phyloP scores from a whole-genome alignment of 2,797 vertebrate species.

The Nyctibius grandis region DNA sequence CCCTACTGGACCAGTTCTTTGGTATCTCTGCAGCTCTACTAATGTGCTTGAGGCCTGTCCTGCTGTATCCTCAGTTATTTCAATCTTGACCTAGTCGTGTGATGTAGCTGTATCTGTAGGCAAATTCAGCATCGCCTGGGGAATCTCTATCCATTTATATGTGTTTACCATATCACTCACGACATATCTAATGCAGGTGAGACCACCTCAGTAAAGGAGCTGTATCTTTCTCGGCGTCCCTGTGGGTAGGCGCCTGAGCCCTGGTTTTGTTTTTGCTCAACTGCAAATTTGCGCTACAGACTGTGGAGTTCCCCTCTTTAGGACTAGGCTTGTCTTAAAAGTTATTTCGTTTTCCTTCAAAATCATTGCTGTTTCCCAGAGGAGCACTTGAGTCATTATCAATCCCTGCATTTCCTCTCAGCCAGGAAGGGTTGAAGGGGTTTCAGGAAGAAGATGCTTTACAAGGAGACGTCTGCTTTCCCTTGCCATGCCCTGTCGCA shows the following conservation, averaged over 20 bases:
- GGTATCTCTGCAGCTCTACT: not conserved
- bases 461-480: not conserved
- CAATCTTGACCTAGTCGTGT: not conserved
- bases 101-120: not conserved
- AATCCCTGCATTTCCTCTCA: slow-evolving; percentile 39
- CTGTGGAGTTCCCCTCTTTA: not conserved
- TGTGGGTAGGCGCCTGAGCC: fast-evolving
- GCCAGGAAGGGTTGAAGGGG: slow-evolving; percentile 38
- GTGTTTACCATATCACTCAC: not conserved
- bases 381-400: slow-evolving; percentile 37
- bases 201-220: not conserved
- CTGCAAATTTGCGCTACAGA: not conserved
- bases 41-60: not conserved
- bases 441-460: slow-evolving; percentile 51
- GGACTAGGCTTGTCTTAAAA: slow-evolving; percentile 35
- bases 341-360: slow-evolving; percentile 34
- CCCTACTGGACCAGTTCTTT: not conserved
- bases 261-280: not conserved
- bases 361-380: slow-evolving; percentile 45
- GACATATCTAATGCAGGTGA: not conserved
- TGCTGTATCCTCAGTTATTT: not conserved
- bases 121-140: not conserved
- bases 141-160: not conserved
- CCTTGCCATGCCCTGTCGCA: not conserved
- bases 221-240: not conserved